Evolutionary conservation across 2,797 vertebrate genomes (phyloP), one percentile per base, ranked within the genome.

Genomic region (Myripristis jacobus): DNA sequence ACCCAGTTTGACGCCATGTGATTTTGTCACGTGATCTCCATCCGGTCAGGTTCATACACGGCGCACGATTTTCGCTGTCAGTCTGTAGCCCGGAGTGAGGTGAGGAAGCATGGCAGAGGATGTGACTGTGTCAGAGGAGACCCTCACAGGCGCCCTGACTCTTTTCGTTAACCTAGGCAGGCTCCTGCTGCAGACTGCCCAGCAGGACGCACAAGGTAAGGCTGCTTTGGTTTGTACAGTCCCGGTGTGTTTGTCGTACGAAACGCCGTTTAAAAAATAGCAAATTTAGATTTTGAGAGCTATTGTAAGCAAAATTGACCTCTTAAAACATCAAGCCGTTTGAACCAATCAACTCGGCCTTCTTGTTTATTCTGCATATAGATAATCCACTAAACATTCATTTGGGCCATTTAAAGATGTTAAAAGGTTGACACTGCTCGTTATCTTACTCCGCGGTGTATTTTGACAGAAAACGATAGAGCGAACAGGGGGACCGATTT

Each of bases 171-270:
- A 65, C 41, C 1, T 83, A 52, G 53, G 83, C 2, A 68, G 54
- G 51, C 64, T 62, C 19, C 71, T 93, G 0, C 84, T 93, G 0
- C 50, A 82, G 44, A 70, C 70, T 0, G 88, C 79, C 18, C 46
- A 79, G 19, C 53, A 74, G 16, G 85, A 91, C 0, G 86, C 86
- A 0, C 60, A 46, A 85, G 91, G 92, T 93, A 83, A 31, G 84
- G 16, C 6, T 22, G 24, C 29, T 29, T 24, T 51, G 5, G 22
- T 25, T 13, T 25, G 29, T 7, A 3, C 7, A 7, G 34, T 36
- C 13, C 7, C 13, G 24, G 13, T 18, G 27, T 31, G 7, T 31
- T 36, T 36, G 1, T 36, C 2, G 9, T 36, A 13, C 5, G 36
- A 1, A 34, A 61, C 21, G 3, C 3, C 57, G 5, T 47, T 50